Conservation (phyloP, 2,888 invertebrate species). For the Hypomecis atomaria region DNA sequence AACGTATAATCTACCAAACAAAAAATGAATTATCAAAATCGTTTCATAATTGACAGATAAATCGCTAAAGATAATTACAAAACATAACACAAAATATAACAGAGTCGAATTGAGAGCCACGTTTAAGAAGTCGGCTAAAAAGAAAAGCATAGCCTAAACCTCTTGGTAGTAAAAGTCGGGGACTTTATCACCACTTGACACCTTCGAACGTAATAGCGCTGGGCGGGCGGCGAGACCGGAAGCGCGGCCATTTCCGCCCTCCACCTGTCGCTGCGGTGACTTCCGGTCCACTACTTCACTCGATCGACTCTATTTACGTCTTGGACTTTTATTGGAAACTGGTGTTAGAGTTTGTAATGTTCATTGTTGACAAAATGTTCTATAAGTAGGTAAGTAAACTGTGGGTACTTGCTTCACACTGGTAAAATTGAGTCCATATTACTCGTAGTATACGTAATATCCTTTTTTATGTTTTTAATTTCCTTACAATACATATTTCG, state of each 20-base stretch:
- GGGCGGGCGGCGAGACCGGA: conserved; percentile 56
- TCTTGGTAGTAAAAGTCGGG: conserved; percentile 5
- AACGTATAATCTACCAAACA: too few relatives aligned
- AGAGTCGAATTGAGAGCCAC: too few relatives aligned
- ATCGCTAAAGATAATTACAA: too few relatives aligned
- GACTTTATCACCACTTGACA: conserved; percentile 32
- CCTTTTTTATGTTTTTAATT: too few relatives aligned
- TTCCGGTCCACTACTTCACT: conserved; percentile 69
- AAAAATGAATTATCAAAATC: too few relatives aligned
- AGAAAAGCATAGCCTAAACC: not conserved
- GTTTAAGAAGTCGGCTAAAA: too few relatives aligned
- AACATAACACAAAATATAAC: not conserved
- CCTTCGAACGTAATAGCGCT: conserved; percentile 35
- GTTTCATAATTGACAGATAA: too few relatives aligned
- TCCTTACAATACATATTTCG: too few relatives aligned
- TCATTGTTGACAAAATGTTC: conserved; percentile 17
- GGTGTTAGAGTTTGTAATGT: conserved; percentile 21
- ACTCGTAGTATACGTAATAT: too few relatives aligned
- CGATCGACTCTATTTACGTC: conserved; percentile 39
- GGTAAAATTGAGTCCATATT: too few relatives aligned
- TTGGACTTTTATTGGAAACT: conserved; percentile 20
- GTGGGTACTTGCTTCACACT: too few relatives aligned
- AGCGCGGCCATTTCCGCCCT: conserved; percentile 70
- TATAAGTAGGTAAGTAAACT: too few relatives aligned
- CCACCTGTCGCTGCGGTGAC: conserved; percentile 74